These are phyloP conservation scores for Strigamia transsilvanica DNA, from an alignment of 2,888 invertebrate genomes.

Conservation along the genomic window DNA sequence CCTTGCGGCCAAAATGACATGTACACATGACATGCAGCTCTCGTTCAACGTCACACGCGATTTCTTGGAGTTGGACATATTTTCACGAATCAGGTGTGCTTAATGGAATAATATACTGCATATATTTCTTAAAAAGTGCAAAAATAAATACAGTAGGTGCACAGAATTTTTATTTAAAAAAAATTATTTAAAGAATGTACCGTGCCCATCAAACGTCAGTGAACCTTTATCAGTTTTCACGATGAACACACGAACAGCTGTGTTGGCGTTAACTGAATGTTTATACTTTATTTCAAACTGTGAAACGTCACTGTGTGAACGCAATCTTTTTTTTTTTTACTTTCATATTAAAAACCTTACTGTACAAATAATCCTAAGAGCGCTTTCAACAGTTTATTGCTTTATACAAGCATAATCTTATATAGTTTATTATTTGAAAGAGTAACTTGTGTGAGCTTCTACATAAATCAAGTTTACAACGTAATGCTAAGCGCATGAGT, in stretches of 20 bases:
- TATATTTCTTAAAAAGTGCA: no score
- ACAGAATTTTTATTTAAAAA: no score
- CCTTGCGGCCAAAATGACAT: constrained; percentile 27
- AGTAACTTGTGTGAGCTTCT: constrained; percentile 21
- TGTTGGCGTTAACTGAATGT: background rate
- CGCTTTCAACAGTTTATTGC: constrained; percentile 34
- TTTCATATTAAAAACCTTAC: background rate
- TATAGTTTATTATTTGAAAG: constrained; percentile 42
- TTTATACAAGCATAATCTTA: constrained; percentile 20
- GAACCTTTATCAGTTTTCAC: constrained; percentile 9
- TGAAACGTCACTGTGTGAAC: background rate
- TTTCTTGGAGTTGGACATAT: background rate
- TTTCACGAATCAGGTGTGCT: background rate
- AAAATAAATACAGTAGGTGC: no score
- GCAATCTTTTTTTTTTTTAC: background rate
- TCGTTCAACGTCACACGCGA: constrained; percentile 35
- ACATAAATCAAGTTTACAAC: constrained; percentile 40
- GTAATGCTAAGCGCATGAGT: constrained; percentile 40
- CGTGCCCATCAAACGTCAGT: background rate
- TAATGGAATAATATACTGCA: background rate
- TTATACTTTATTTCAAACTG: background rate
- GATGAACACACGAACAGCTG: background rate
- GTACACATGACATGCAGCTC: constrained; percentile 15
- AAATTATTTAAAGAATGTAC: no score
- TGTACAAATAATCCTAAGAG: background rate